Conservation (phyloP, 2,888 invertebrate species). For the Amaurobius ferox region DNA sequence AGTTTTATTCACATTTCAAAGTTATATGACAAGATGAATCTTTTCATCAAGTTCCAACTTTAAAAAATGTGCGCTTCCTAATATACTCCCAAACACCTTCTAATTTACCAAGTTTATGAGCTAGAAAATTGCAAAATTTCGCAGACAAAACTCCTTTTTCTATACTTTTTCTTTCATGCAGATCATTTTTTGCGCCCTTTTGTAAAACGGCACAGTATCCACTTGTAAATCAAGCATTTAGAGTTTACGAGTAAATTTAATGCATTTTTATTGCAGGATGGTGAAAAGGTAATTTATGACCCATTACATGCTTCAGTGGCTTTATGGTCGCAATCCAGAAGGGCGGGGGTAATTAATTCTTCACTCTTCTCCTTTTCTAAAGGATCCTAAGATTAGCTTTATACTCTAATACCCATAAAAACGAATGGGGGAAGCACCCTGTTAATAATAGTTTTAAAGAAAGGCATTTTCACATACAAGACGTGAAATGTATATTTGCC, state of each 20-base stretch:
- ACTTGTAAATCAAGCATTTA: no score
- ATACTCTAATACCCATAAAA: no score
- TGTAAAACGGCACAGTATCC: neutral
- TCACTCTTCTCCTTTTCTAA: neutral
- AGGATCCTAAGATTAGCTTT: no score
- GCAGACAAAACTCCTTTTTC: constrained; percentile 25
- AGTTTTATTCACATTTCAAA: no score
- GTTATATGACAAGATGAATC: no score
- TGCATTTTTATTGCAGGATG: constrained; percentile 55
- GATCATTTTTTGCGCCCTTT: neutral
- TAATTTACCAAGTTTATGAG: constrained; percentile 59
- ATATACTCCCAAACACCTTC: neutral
- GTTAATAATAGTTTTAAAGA: no score
- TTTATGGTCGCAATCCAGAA: constrained; percentile 48
- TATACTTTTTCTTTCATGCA: constrained; percentile 5
- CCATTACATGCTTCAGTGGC: constrained; percentile 56
- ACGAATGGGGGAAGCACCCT: no score
- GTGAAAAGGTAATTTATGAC: constrained; percentile 65
- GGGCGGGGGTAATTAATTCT: constrained; percentile 67
- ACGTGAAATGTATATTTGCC: no score
- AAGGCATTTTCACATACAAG: no score
- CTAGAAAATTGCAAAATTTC: constrained; percentile 19
- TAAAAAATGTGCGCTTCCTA: no score
- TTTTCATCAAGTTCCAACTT: no score
- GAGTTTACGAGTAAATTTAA: constrained; percentile 58